Evolutionary conservation across 2,797 vertebrate species (phyloP), one percentile per base, ranked within the genome.

Genomic region (Parauchenoglanis ngamensis): DNA sequence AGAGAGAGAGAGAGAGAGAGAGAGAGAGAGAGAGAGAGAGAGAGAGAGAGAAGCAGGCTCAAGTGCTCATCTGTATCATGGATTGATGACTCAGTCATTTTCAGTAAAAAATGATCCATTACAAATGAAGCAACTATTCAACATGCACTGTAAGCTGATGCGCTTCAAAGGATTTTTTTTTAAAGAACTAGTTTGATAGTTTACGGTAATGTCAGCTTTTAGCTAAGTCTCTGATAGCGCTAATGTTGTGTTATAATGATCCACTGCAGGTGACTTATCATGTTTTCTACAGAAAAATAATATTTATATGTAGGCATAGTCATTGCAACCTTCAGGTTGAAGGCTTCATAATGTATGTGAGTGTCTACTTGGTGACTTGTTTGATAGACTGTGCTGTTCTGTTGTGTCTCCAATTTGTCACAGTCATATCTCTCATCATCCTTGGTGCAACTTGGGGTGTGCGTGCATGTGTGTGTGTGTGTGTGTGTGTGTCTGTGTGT

Each of bases 321-420:
- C 77, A 72, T 23, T 49, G 56, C 57, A 76, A 61, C 78, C 11
- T 80, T 80, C 56, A 80, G 77, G 56, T 40, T 59, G 54, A 79
- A 83, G 28, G 28, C 25, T 70, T 85, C 76, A 87, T 23, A 57
- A 79, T 84, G 57, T 54, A 63, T 89, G 63, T 73, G 61, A 59
- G 68, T 57, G 44, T 86, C 40, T 88, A 85, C 84, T 61, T 25
- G 35, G 56, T 80, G 73, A 84, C 61, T 82, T 72, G 73, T 86
- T 72, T 49, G 59, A 81, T 72, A 63, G 54, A 52, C 23, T 61
- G n/a, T 12, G 12, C 54, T 59, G 85, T 49, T 49, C 59, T 82
- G 59, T 46, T 82, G 25, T 65, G 80, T 86, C 67, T 88, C 57
- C 59, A 84, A 56, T 59, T 49, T 21, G 25, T 87, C 87, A 72